Conservation (phyloP, 2,797 vertebrate species). For the Mormyrops boulengeri region DNA sequence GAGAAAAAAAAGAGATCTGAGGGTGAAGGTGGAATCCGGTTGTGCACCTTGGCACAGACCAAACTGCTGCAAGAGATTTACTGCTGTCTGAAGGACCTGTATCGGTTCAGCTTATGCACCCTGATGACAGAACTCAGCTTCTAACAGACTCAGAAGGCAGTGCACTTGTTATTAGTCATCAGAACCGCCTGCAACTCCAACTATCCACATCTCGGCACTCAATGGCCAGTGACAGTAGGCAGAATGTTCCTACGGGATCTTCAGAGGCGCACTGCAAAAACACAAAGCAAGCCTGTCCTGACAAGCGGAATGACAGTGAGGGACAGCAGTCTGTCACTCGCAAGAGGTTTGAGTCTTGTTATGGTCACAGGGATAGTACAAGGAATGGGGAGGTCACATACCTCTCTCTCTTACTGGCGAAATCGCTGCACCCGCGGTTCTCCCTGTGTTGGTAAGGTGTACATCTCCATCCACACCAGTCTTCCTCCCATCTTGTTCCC, state of each 20-base stretch:
- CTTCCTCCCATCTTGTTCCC: constrained; percentile 39
- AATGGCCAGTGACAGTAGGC: neutral
- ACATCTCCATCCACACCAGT: neutral
- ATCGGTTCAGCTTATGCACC: neutral
- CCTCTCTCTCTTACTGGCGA: constrained; percentile 24
- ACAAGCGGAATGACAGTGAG: neutral
- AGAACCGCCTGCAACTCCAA: neutral
- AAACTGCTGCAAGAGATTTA: neutral
- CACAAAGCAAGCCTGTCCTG: neutral
- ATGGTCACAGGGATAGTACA: neutral
- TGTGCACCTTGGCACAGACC: neutral
- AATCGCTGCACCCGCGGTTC: constrained; percentile 9
- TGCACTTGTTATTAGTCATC: neutral
- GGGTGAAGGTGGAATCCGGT: no score
- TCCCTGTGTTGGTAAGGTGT: neutral
- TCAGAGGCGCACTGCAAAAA: neutral
- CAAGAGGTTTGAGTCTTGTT: neutral
- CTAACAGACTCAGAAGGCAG: neutral
- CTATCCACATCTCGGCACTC: neutral
- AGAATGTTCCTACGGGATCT: neutral
- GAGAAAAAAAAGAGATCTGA: neutral
- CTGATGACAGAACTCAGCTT: neutral
- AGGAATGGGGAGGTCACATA: constrained; percentile 26
- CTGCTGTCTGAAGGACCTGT: neutral
- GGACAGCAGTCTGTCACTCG: neutral